Conservation (phyloP, 2,888 invertebrate species). For the Lepidochrysops patricia region DNA sequence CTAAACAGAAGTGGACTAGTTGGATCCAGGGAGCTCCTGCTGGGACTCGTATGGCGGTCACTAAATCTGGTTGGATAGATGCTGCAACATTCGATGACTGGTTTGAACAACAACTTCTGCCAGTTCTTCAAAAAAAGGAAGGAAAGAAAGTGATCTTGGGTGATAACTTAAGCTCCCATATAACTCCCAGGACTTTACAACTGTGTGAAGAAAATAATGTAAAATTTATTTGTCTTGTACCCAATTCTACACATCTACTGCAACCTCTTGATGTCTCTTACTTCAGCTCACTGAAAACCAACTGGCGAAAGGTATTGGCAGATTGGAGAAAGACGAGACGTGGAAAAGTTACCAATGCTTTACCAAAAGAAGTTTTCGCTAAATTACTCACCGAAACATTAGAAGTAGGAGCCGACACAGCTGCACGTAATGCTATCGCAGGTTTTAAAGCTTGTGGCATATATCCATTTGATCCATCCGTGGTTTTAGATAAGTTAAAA, state of each 20-base stretch:
- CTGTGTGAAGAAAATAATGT: background rate
- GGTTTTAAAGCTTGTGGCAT: background rate
- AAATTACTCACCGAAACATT: background rate
- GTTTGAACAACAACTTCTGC: constrained; percentile 14
- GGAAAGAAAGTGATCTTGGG: constrained; percentile 4
- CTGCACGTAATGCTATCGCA: background rate
- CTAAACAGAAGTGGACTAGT: constrained; percentile 16
- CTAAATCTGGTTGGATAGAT: constrained; percentile 15
- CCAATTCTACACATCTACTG: constrained; percentile 5
- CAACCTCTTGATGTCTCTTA: constrained; percentile 4
- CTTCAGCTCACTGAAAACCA: background rate
- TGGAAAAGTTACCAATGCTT: background rate
- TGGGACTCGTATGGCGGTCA: constrained; percentile 14
- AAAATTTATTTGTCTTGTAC: constrained; percentile 19
- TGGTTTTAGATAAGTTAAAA: background rate
- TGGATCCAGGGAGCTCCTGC: constrained; percentile 14
- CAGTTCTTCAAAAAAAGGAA: constrained; percentile 13
- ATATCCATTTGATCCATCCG: background rate
- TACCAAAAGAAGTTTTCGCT: background rate
- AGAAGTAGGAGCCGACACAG: background rate
- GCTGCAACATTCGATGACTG: constrained; percentile 16
- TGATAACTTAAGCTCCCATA: constrained; percentile 10
- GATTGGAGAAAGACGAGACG: background rate
- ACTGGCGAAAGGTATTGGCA: background rate
- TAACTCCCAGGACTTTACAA: background rate